Evolutionary conservation across 2,797 vertebrate species (phyloP).

Genomic region (Ciconia nigra): DNA sequence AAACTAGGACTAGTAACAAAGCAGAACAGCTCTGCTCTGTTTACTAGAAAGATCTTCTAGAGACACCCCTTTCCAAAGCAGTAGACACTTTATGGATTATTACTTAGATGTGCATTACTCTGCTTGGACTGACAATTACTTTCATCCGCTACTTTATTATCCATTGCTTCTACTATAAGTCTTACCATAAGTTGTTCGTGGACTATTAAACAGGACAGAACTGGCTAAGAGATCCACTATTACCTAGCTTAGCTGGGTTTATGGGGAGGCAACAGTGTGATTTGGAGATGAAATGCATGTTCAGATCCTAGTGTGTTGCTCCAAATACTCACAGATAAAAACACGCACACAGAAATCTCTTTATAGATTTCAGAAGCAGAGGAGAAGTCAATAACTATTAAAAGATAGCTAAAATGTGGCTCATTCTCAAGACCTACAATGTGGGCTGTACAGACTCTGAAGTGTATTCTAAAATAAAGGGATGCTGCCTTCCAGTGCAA

Average conservation of each 20-base stretch:
- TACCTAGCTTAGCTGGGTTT: background rate
- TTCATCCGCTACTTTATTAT: background rate
- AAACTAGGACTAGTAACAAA: background rate
- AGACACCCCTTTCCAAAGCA: background rate
- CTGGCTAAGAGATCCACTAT: background rate
- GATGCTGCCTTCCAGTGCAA: background rate
- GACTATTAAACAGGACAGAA: background rate
- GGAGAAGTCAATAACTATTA: background rate
- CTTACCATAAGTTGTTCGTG: background rate
- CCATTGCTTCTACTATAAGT: background rate
- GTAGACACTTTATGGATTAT: background rate
- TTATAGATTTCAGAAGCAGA: background rate
- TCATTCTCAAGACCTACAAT: background rate
- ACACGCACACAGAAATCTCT: background rate
- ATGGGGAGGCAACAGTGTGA: background rate
- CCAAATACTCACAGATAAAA: background rate
- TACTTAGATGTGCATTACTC: background rate
- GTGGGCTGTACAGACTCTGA: background rate
- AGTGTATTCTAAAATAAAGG: background rate
- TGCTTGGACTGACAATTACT: background rate
- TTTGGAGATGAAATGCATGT: background rate
- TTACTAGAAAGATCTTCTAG: background rate
- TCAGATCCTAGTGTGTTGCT: background rate
- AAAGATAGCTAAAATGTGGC: background rate
- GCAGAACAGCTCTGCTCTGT: background rate